phyloP scores from a whole-genome alignment of 64 coral and sea anemone genomes.

The Dendrophyllia cribrosa region DNA sequence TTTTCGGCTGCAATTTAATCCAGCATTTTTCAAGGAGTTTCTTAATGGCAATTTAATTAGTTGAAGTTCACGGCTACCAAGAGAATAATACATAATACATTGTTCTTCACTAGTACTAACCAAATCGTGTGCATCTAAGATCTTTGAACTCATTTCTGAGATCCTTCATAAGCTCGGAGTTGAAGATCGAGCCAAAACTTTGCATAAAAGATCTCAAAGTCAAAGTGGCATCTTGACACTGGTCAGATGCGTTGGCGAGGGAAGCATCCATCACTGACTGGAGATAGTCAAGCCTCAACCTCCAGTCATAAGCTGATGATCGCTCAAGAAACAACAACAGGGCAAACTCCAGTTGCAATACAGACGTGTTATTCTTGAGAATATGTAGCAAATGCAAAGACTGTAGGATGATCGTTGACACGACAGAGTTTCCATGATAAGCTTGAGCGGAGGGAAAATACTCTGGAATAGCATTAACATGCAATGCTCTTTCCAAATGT shows the following conservation, averaged over 20 bases:
- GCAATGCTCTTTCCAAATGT: background rate
- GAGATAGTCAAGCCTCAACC: constrained; percentile 35
- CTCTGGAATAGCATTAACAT: background rate
- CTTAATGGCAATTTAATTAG: too few species aligned
- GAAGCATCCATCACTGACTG: constrained; percentile 17
- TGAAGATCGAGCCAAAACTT: constrained; percentile 13
- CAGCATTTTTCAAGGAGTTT: too few species aligned
- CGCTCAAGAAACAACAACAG: constrained; percentile 46
- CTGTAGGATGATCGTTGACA: constrained; percentile 50
- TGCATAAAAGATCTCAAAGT: background rate
- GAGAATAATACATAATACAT: background rate
- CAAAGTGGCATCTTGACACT: background rate
- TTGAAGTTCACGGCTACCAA: too few species aligned
- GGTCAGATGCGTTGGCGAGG: background rate
- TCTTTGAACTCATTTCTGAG: background rate
- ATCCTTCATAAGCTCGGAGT: constrained; percentile 1
- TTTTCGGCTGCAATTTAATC: too few species aligned
- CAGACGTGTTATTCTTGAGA: background rate
- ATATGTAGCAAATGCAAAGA: constrained; percentile 37
- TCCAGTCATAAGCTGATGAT: constrained; percentile 54
- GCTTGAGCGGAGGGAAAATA: constrained; percentile 40
- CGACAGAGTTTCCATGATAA: constrained; percentile 24
- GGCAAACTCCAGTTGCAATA: constrained; percentile 6
- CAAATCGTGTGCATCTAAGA: constrained; percentile 21
- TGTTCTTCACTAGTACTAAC: background rate